A percentile compares a stretch with the other conserved stretches of the same genome.
Conservation (phyloP, 1,140 invertebrate genomes). For the Lethrus apterus region DNA sequence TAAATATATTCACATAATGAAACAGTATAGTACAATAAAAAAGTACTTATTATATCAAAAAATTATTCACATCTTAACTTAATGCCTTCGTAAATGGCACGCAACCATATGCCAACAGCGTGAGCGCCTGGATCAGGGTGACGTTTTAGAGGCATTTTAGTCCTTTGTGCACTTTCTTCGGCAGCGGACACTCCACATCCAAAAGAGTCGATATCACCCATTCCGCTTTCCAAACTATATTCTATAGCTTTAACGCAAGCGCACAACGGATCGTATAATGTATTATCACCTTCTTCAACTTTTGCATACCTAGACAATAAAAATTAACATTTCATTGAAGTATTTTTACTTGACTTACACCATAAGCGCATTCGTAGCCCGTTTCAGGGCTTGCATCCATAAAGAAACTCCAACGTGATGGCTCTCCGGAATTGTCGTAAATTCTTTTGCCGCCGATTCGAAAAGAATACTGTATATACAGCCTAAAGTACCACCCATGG, state of each 20-base stretch:
- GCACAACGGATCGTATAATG: constrained; percentile 49
- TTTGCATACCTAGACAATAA: constrained; percentile 42
- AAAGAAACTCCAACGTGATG: constrained; percentile 19
- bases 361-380: constrained; percentile 18
- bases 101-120: constrained; percentile 53
- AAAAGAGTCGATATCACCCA: constrained; percentile 38
- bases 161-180: constrained; percentile 41
- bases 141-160: constrained; percentile 22
- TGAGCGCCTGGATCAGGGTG: constrained; percentile 52
- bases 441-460: constrained; percentile 32
- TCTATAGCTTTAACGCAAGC: constrained; percentile 33
- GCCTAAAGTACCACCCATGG: constrained; percentile 28
- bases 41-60: neutral
- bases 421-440: constrained; percentile 23
- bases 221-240: constrained; percentile 24
- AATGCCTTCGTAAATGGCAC: constrained; percentile 45
- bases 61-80: constrained; percentile 29
- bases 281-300: constrained; percentile 48
- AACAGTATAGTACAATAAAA: too few relatives aligned
- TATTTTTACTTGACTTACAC: constrained; percentile 10
- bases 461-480: constrained; percentile 36
- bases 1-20: too few relatives aligned
- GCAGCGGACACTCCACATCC: constrained; percentile 45
- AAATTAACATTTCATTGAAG: constrained; percentile 2
- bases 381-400: constrained; percentile 30